phyloP scores from a whole-genome alignment of 2,113 vertebrate genomes.

The Phaethon lepturus region DNA sequence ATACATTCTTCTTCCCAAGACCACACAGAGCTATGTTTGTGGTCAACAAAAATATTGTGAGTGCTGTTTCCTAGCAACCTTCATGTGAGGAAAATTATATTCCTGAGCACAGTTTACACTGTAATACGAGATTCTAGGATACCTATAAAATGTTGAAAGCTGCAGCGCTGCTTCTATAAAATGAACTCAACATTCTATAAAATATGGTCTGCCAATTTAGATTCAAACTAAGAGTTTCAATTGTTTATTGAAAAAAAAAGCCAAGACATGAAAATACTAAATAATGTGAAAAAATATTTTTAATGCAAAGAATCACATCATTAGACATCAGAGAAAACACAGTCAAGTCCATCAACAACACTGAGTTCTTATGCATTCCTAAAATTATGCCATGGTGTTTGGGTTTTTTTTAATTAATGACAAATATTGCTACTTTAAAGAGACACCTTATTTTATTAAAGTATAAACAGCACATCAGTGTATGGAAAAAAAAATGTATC shows the following conservation, averaged over 20 bases:
- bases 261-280: not conserved
- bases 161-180: not conserved
- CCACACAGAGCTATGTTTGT: constrained; percentile 37
- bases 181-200: not conserved
- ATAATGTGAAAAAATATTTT: not conserved
- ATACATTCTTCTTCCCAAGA: not conserved
- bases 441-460: not conserved
- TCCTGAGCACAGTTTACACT: constrained; percentile 22
- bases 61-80: constrained; percentile 75
- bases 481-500: rapidly evolving
- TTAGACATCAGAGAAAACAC: not conserved
- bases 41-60: constrained; percentile 71
- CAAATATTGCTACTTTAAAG: not conserved
- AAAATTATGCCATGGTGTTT: not conserved
- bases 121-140: constrained; percentile 13
- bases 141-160: constrained; percentile 15
- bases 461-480: not conserved
- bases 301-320: not conserved
- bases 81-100: constrained; percentile 50
- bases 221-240: not conserved
- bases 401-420: not conserved
- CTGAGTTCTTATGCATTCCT: not conserved
- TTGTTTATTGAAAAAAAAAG: not conserved
- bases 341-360: not conserved
- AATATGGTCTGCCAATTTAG: not conserved